These are phyloP conservation scores for Leptonema lineaticorne DNA, from an alignment of 1,140 invertebrate species.

Conservation along the genomic window DNA sequence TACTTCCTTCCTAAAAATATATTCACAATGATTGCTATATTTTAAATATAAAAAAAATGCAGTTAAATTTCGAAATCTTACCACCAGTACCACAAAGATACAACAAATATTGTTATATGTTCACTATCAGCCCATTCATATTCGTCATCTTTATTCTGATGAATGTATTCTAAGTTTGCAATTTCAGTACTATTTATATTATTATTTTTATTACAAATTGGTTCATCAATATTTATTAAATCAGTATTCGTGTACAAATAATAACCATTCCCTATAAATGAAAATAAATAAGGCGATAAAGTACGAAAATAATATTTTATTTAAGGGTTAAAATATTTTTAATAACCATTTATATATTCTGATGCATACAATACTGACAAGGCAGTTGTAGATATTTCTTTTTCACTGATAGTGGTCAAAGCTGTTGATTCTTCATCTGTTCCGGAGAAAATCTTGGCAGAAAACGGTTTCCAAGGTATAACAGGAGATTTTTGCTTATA, in stretches of 20 bases:
- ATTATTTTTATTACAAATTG: slow-evolving; percentile 26
- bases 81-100: slow-evolving; percentile 82
- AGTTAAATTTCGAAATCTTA: slow-evolving; percentile 46
- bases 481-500: slow-evolving; percentile 9
- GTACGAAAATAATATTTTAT: neutral
- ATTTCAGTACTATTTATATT: neutral
- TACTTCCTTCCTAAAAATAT: slow-evolving; percentile 69
- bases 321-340: slow-evolving; percentile 39
- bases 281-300: slow-evolving; percentile 38
- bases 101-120: slow-evolving; percentile 54
- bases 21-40: slow-evolving; percentile 14
- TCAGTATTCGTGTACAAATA: slow-evolving; percentile 61
- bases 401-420: slow-evolving; percentile 41
- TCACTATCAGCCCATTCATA: slow-evolving; percentile 30
- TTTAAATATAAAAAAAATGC: neutral
- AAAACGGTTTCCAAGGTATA: slow-evolving; percentile 72
- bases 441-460: slow-evolving; percentile 47
- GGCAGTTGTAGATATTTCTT: slow-evolving; percentile 57
- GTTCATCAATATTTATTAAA: slow-evolving; percentile 26
- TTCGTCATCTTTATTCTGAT: slow-evolving; percentile 17
- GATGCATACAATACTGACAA: slow-evolving; percentile 69
- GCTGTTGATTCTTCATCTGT: slow-evolving; percentile 42
- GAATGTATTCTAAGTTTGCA: neutral
- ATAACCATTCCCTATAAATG: slow-evolving; percentile 58
- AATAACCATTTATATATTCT: slow-evolving; percentile 66